Conservation (phyloP, 2,113 vertebrate species). For the Symphodus melops region DNA sequence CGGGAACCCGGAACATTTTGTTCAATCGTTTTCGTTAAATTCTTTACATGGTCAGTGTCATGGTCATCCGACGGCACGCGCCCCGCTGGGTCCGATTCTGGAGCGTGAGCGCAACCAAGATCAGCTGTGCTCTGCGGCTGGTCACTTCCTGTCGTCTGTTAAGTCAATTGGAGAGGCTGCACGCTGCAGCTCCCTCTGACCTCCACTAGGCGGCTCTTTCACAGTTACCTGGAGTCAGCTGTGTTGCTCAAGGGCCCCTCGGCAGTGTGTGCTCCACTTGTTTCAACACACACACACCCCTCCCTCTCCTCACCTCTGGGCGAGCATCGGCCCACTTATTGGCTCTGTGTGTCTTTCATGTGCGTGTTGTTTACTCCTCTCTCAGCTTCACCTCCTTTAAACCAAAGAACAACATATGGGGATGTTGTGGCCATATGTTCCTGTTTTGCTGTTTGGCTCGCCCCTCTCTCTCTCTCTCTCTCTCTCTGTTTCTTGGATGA, state of each 20-base stretch:
- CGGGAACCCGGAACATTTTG: no score
- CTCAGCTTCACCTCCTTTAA: conserved; percentile 27
- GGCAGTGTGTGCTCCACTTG: background rate
- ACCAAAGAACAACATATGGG: conserved; percentile 57
- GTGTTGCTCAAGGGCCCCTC: conserved; percentile 13
- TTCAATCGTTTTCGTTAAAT: no score
- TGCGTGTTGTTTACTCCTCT: conserved; percentile 62
- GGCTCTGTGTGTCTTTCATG: conserved; percentile 41
- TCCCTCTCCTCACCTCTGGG: conserved; percentile 45
- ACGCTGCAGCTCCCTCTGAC: no score
- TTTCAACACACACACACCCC: no score
- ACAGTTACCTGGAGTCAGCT: background rate
- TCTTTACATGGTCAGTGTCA: no score
- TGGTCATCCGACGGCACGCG: no score
- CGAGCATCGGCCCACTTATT: conserved; percentile 45
- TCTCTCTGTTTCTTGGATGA: conserved; percentile 39
- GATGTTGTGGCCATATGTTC: conserved; percentile 61
- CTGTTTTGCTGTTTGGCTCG: conserved; percentile 51
- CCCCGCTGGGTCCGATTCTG: no score
- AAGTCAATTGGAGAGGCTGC: no score
- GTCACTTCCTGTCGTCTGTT: no score
- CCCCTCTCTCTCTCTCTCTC: background rate
- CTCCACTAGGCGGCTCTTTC: background rate
- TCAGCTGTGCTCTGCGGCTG: no score
- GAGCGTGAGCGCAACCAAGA: no score